Conservation (phyloP, 2,113 vertebrate genomes). For the Tychaedon coryphoeus region DNA sequence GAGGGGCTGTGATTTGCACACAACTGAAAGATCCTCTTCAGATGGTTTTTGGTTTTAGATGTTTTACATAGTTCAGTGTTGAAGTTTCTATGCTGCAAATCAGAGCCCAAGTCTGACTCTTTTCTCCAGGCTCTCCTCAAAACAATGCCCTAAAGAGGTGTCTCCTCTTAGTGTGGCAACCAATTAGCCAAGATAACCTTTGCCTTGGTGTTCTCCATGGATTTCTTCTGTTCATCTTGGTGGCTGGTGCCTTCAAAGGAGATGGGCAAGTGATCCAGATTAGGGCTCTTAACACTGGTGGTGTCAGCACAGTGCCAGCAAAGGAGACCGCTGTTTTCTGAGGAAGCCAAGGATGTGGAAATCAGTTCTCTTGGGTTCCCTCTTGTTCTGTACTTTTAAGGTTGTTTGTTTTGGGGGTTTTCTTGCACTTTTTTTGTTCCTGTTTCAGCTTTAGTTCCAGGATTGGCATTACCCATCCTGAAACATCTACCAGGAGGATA, state of each 20-base stretch:
- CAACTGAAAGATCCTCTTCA: conserved; percentile 48
- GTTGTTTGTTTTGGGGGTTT: neutral
- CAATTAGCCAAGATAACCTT: neutral
- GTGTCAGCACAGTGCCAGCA: neutral
- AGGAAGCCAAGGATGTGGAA: neutral
- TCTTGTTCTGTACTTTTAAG: conserved; percentile 44
- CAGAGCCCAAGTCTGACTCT: conserved; percentile 1
- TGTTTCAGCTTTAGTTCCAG: conserved; percentile 35
- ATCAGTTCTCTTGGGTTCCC: neutral
- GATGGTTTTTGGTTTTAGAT: conserved; percentile 42
- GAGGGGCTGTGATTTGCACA: conserved; percentile 59
- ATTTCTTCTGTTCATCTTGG: neutral
- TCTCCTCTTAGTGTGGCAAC: neutral
- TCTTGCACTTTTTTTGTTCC: conserved; percentile 55
- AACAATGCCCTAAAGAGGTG: neutral
- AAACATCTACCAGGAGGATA: neutral
- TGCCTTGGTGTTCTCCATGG: neutral
- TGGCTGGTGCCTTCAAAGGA: conserved; percentile 4
- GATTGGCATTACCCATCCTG: neutral
- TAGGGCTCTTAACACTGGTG: neutral
- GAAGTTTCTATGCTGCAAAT: conserved; percentile 14
- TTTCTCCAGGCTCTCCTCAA: conserved; percentile 5
- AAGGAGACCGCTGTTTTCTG: conserved; percentile 13
- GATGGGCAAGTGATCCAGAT: neutral
- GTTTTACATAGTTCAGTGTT: conserved; percentile 24